Percentiles rank a stretch among this genome's conserved stretches.
Evolutionary conservation across 2,888 invertebrate genomes (phyloP).

Genomic region (Lamellibrachia columna): DNA sequence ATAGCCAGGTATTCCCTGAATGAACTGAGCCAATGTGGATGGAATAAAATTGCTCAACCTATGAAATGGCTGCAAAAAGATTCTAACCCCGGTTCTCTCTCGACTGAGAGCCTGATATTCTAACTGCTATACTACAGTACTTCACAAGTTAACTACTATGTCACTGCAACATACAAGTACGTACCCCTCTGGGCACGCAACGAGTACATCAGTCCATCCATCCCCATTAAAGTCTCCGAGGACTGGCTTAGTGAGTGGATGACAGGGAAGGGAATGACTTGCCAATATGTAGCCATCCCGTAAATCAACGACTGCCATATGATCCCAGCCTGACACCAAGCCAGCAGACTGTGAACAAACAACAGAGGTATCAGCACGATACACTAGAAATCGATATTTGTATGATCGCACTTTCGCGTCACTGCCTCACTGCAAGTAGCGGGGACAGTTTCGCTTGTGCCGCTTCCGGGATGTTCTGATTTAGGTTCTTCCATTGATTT

Average conservation of each 20-base stretch:
- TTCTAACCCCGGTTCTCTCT: no score
- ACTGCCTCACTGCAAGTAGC: no score
- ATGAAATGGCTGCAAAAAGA: no score
- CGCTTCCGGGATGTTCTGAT: no score
- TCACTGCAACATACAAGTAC: neutral
- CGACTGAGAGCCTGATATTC: no score
- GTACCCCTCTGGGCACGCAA: constrained; percentile 60
- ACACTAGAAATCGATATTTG: no score
- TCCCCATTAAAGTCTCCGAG: constrained; percentile 61
- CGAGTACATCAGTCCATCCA: constrained; percentile 58
- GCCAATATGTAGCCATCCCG: constrained; percentile 55
- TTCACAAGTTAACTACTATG: neutral
- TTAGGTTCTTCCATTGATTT: no score
- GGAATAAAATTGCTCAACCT: no score
- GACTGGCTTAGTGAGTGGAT: constrained; percentile 54
- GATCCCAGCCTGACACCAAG: constrained; percentile 54
- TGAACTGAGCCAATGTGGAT: no score
- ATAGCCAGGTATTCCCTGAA: no score
- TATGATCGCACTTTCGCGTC: no score
- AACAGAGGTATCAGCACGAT: neutral
- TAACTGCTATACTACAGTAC: neutral
- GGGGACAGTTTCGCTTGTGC: no score
- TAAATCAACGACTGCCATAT: constrained; percentile 54
- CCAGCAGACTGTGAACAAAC: constrained; percentile 46
- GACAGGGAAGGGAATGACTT: constrained; percentile 59